Base-by-base conservation (phyloP, 1,140 invertebrate species). In the Monomorium pharaonis region DNA sequence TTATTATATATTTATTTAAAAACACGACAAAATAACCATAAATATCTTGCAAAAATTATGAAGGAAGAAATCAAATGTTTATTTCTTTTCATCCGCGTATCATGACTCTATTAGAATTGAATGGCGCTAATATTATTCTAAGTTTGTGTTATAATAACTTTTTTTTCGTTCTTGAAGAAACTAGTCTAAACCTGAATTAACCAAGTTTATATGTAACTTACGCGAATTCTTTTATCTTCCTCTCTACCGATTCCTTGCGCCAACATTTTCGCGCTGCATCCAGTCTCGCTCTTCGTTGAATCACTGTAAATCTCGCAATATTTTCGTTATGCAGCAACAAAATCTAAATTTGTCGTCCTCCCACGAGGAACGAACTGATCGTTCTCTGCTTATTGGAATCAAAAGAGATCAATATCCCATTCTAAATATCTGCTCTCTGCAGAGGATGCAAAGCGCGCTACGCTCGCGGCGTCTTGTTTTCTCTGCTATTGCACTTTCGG, bases 261-360 rank as follows among this genome's bases (percentile, higher is more conserved):
- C 3, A 6, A 21, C 9, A 1, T 85, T 47, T 7, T 12, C 27
- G 3, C 47, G 33, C 12, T 27, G 7, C 21, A 24, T 12, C 42
- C 24, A 14, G 60, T 14, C 24, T 74, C 7, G 9, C 44, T 51
- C 24, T 33, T 74, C 33, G 3, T 33, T 21, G n/a, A 18, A 24
- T 18, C 21, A 16, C 33, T 72, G 14, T 44, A 72, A 81, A 81
- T 81, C 56, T 51, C 70, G 51, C 18, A 21, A 58, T 18, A 18
- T 74, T 83, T 83, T 42, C 49, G 37, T 49, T 76, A 80, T 76
- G 54, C 70, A 62, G 60, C 67, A 27, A 49, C 14, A 18, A 27
- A 86, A 86, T 86, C 56, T 70, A 65, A 81, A 60, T 80, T 77
- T 16, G 33, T 24, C 76, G 77, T 42, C 77, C 49, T 62, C 44